Evolutionary conservation across 2,113 vertebrate genomes (phyloP).

Genomic region (Mionectes macconnelli): DNA sequence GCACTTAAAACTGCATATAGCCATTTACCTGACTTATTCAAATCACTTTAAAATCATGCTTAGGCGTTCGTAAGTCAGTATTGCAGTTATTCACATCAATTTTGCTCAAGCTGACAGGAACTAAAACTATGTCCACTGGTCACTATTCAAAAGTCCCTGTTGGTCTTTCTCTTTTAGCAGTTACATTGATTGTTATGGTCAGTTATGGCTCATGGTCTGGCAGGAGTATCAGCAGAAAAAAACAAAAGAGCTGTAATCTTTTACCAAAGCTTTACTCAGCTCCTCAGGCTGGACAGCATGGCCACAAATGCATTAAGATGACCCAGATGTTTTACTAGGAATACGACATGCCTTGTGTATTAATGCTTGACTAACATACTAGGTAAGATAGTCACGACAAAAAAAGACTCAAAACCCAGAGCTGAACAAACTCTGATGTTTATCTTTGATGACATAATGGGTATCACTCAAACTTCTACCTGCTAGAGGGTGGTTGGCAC

Average conservation of each 20-base stretch:
- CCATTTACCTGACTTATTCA: neutral
- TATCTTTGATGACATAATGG: neutral
- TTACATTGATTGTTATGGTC: neutral
- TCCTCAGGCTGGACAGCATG: neutral
- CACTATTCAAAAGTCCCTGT: neutral
- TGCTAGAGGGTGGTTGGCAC: neutral
- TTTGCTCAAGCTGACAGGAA: neutral
- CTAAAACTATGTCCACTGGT: neutral
- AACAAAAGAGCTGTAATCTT: neutral
- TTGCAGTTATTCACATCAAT: neutral
- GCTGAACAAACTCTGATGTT: neutral
- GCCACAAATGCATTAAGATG: neutral
- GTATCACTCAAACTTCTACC: neutral
- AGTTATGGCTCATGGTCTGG: neutral
- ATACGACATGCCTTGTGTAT: neutral
- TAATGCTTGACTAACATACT: neutral
- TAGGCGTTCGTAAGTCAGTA: neutral
- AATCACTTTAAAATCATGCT: neutral
- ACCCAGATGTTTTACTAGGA: neutral
- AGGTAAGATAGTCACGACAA: neutral
- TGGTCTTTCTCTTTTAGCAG: neutral
- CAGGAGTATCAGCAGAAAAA: neutral
- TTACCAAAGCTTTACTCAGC: neutral
- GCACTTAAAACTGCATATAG: neutral
- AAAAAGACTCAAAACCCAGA: neutral